Percentiles rank a stretch among this genome's conserved stretches.
phyloP scores from a whole-genome alignment of 2,888 invertebrate species.

The Zonitis immaculata region DNA sequence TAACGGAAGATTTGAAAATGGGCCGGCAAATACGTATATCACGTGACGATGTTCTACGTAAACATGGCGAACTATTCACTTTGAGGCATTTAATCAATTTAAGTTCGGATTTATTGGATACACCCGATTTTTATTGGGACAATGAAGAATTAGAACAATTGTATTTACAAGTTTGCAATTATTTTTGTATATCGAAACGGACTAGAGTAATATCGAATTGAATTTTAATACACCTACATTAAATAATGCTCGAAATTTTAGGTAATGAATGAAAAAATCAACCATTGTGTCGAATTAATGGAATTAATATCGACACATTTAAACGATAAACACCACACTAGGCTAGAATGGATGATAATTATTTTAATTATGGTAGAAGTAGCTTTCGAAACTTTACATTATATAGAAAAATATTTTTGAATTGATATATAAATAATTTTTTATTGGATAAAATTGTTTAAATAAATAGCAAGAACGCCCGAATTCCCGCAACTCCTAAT shows the following conservation, averaged over 20 bases:
- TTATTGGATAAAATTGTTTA: too few species aligned
- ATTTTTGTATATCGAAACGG: conserved; percentile 79
- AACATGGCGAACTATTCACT: conserved; percentile 84
- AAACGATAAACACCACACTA: conserved; percentile 86
- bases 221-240: neutral
- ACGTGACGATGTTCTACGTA: conserved; percentile 66
- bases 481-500: too few species aligned
- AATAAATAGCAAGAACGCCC: too few species aligned
- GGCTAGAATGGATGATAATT: conserved; percentile 97
- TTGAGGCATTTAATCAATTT: conserved; percentile 86
- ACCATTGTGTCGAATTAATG: conserved; percentile 89
- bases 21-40: conserved; percentile 68
- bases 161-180: conserved; percentile 75
- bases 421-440: neutral
- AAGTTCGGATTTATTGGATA: conserved; percentile 89
- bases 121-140: conserved; percentile 99
- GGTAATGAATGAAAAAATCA: conserved; percentile 93
- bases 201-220: conserved; percentile 60
- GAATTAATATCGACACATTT: conserved; percentile 85
- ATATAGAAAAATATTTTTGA: conserved; percentile 58
- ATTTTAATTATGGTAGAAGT: conserved; percentile 94
- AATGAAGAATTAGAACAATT: conserved; percentile 81
- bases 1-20: conserved; percentile 73
- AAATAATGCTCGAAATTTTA: conserved; percentile 42
- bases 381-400: conserved; percentile 76